Percentiles rank a stretch among this genome's conserved stretches.
These are phyloP conservation scores for Bellardia bayeri DNA, from an alignment of 2,888 invertebrate species.

Conservation along the genomic window DNA sequence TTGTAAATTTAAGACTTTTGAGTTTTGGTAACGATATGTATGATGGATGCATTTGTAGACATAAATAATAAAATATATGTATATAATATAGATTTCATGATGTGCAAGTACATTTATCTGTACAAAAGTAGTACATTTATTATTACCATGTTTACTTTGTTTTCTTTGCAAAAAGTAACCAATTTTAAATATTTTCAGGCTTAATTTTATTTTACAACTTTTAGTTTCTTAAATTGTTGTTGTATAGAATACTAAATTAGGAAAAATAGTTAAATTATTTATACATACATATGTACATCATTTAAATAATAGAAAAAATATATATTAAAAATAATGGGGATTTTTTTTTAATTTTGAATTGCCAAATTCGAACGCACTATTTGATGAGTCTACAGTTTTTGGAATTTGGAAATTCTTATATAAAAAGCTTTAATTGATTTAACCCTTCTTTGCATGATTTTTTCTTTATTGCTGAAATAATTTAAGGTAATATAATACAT, in stretches of 20 bases:
- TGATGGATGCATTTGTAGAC: not conserved
- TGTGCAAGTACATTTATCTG: too few relatives aligned
- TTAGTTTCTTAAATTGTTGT: not conserved
- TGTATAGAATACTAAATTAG: not conserved
- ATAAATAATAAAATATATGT: too few relatives aligned
- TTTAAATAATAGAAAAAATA: slow-evolving; percentile 1
- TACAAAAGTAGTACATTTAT: slow-evolving; percentile 2
- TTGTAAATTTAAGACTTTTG: too few relatives aligned
- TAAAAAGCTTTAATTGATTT: too few relatives aligned
- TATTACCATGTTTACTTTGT: not conserved
- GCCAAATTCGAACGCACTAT: too few relatives aligned
- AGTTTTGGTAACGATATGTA: not conserved
- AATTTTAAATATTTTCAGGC: not conserved
- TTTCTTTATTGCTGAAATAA: too few relatives aligned
- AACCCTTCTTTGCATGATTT: too few relatives aligned
- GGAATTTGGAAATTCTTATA: too few relatives aligned
- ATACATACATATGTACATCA: not conserved
- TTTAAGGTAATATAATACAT: too few relatives aligned
- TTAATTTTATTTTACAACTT: not conserved
- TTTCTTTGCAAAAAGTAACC: not conserved
- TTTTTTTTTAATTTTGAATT: not conserved
- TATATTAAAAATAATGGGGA: slow-evolving; percentile 13
- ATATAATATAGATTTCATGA: too few relatives aligned
- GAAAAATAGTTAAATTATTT: not conserved
- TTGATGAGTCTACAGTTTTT: too few relatives aligned